Conservation (phyloP, 2,888 invertebrate genomes). For the Dioctria linearis region DNA sequence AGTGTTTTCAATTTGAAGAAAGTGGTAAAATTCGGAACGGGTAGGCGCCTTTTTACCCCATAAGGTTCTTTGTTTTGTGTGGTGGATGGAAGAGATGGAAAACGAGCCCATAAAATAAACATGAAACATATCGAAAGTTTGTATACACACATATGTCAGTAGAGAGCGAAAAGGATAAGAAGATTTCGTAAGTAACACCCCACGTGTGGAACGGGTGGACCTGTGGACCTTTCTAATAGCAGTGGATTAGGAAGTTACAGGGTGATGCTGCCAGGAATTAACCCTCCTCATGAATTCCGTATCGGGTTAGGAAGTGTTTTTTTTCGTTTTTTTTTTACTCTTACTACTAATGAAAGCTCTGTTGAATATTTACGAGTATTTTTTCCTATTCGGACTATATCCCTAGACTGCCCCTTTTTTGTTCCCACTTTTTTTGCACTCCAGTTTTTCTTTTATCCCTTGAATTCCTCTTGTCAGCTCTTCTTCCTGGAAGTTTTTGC, state of each 20-base stretch:
- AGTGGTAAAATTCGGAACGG: conserved; percentile 35
- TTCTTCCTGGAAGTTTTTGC: neutral
- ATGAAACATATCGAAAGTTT: conserved; percentile 53
- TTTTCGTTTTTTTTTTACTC: conserved; percentile 12
- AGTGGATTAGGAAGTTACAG: neutral
- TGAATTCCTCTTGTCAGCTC: neutral
- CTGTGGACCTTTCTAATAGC: neutral
- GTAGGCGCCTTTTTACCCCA: conserved; percentile 3
- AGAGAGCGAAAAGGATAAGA: neutral
- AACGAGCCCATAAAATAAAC: conserved; percentile 52
- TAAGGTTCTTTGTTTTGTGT: conserved; percentile 20
- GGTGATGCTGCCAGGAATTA: neutral
- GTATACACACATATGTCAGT: conserved; percentile 28
- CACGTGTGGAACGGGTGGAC: neutral
- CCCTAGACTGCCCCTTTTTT: conserved; percentile 5
- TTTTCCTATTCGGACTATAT: conserved; percentile 32
- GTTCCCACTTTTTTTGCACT: neutral
- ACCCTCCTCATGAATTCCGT: conserved; percentile 45
- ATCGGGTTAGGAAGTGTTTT: conserved; percentile 41
- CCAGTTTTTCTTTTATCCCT: neutral
- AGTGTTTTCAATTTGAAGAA: conserved; percentile 47
- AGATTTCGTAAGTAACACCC: neutral
- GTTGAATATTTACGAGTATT: conserved; percentile 55
- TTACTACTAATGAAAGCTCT: conserved; percentile 54
- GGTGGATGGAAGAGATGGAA: conserved; percentile 18